A percentile compares a stretch with the other conserved stretches of the same genome.
Conservation (phyloP, 1,140 invertebrate genomes). For the Drosophila nebulosa region DNA sequence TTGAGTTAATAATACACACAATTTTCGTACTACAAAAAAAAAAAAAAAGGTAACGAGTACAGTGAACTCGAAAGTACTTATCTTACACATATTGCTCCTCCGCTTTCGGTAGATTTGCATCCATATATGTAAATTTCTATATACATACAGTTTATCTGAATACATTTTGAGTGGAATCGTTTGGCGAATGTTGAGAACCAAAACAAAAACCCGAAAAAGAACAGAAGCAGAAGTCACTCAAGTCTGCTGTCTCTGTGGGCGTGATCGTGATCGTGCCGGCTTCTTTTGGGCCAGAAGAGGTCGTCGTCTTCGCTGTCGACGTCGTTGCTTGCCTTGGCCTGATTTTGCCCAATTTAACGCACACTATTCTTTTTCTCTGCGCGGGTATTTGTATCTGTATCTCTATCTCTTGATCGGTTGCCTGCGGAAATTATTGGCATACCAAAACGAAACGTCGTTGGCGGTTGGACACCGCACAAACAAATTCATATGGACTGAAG, state of each 20-base stretch:
- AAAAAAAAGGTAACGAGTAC: constrained; percentile 68
- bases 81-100: not conserved
- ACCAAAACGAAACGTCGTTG: constrained; percentile 10
- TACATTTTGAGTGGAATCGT: constrained; percentile 7
- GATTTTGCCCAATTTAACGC: constrained; percentile 37
- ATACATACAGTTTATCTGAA: not conserved
- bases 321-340: constrained; percentile 64
- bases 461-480: not conserved
- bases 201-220: constrained; percentile 60
- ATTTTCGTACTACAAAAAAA: not conserved
- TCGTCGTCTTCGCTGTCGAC: constrained; percentile 9
- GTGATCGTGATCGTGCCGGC: constrained; percentile 27
- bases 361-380: constrained; percentile 8
- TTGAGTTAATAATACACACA: constrained; percentile 55
- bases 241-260: constrained; percentile 32
- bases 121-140: not conserved
- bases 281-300: constrained; percentile 31
- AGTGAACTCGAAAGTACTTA: constrained; percentile 60
- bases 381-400: constrained; percentile 15
- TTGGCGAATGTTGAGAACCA: constrained; percentile 63
- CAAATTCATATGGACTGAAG: not conserved
- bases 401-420: constrained; percentile 22
- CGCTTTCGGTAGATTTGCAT: not conserved
- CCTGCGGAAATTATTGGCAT: constrained; percentile 40
- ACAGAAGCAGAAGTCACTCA: constrained; percentile 44